phyloP scores from a whole-genome alignment of 2,113 vertebrate genomes.

The Desmodus rotundus region DNA sequence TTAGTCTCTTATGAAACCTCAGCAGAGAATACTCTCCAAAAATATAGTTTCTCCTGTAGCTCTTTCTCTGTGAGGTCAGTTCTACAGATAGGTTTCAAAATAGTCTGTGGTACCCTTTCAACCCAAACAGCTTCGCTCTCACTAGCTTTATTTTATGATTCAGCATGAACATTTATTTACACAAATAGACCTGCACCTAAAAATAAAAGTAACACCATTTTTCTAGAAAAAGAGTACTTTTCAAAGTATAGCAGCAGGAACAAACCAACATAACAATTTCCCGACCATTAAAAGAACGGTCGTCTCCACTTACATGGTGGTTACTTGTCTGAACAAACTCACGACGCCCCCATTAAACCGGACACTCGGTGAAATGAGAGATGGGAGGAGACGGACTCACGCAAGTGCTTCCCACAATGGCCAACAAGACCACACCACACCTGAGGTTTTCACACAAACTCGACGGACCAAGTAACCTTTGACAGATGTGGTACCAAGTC shows the following conservation, averaged over 20 bases:
- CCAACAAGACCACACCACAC: background rate
- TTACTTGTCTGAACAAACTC: background rate
- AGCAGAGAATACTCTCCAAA: background rate
- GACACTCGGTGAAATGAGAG: background rate
- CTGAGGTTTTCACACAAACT: background rate
- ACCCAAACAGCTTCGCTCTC: background rate
- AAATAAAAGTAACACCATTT: constrained; percentile 1
- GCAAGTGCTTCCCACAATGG: background rate
- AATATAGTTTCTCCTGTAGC: background rate
- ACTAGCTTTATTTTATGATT: constrained; percentile 27
- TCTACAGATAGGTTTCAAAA: background rate
- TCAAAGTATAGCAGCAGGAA: background rate
- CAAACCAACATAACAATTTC: background rate
- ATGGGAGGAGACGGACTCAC: background rate
- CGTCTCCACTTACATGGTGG: background rate
- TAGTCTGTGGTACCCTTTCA: background rate
- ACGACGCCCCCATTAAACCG: background rate
- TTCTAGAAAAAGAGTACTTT: constrained; percentile 11
- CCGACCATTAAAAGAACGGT: background rate
- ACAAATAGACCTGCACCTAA: constrained; percentile 27
- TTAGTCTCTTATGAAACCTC: background rate
- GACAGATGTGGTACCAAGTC: background rate
- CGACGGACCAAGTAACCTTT: background rate
- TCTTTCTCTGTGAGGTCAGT: background rate
- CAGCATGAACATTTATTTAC: background rate